Conservation (phyloP, 2,797 vertebrate genomes). For the Lepus oiostolus region DNA sequence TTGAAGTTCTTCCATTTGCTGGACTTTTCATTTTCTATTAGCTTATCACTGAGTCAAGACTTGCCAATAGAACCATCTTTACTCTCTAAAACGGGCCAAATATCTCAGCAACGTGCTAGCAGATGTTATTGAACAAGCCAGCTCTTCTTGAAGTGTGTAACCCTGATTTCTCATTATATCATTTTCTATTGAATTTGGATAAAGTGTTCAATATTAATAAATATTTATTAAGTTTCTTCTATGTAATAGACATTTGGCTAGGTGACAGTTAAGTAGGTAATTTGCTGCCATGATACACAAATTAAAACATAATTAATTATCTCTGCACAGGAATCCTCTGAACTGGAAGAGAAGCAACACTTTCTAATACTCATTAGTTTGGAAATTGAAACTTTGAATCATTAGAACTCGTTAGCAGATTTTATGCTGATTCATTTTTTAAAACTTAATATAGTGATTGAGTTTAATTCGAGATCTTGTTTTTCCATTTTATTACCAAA, state of each 20-base stretch:
- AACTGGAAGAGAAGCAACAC: conserved; percentile 12
- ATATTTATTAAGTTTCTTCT: conserved; percentile 31
- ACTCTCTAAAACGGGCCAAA: conserved; percentile 13
- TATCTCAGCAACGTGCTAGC: not conserved
- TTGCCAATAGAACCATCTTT: not conserved
- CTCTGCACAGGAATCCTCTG: not conserved
- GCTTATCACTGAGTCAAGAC: not conserved
- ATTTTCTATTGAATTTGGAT: conserved; percentile 14
- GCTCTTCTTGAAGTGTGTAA: not conserved
- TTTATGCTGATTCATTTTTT: conserved; percentile 41
- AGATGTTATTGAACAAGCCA: not conserved
- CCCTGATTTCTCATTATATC: conserved; percentile 32
- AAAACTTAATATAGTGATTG: not conserved
- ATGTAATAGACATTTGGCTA: not conserved
- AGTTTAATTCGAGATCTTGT: conserved; percentile 28
- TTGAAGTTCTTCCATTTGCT: not conserved
- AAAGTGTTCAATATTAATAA: conserved; percentile 1
- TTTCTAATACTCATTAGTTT: conserved; percentile 55
- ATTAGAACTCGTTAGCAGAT: not conserved
- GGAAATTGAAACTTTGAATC: conserved; percentile 51
- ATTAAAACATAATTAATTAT: not conserved
- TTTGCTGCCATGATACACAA: not conserved
- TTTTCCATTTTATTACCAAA: conserved; percentile 41
- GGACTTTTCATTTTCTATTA: not conserved
- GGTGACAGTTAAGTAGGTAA: not conserved